These are phyloP conservation scores for Siniperca chuatsi DNA, from an alignment of 2,113 vertebrate genomes.

Conservation along the genomic window DNA sequence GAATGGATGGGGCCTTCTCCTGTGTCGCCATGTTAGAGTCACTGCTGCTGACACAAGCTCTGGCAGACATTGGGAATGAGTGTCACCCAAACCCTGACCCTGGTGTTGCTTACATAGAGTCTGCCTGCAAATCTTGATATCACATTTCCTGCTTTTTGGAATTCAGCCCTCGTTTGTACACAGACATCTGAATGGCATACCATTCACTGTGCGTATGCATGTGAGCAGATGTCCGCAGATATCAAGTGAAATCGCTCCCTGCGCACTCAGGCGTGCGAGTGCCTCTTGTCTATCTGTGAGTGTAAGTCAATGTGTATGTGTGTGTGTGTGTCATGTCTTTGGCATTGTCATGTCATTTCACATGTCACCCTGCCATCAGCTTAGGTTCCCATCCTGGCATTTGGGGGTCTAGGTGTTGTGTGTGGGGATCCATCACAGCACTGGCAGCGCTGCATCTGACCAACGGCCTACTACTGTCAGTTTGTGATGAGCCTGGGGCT, in stretches of 20 bases:
- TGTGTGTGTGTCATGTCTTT: slow-evolving; percentile 57
- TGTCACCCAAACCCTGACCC: slow-evolving; percentile 58
- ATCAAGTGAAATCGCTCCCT: neutral
- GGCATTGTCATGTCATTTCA: slow-evolving; percentile 65
- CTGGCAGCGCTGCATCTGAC: slow-evolving; percentile 67
- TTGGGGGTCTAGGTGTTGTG: slow-evolving; percentile 39
- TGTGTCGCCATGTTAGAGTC: slow-evolving; percentile 60
- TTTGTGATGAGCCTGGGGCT: slow-evolving; percentile 52
- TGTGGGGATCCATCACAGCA: slow-evolving; percentile 61
- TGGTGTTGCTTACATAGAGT: slow-evolving; percentile 71
- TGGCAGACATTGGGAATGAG: slow-evolving; percentile 52
- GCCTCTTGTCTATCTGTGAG: slow-evolving; percentile 25
- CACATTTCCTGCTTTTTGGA: slow-evolving; percentile 47
- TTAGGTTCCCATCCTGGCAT: slow-evolving; percentile 30
- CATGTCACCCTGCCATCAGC: slow-evolving; percentile 60
- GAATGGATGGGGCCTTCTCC: slow-evolving; percentile 72
- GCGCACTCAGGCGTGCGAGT: slow-evolving; percentile 30
- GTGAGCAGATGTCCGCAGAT: neutral
- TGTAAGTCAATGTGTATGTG: slow-evolving; percentile 4
- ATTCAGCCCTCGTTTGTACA: slow-evolving; percentile 20
- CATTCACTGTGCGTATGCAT: neutral
- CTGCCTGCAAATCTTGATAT: slow-evolving; percentile 53
- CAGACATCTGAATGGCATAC: slow-evolving; percentile 32
- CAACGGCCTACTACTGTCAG: slow-evolving; percentile 82
- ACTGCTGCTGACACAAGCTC: slow-evolving; percentile 47